phyloP scores from a whole-genome alignment of 2,888 invertebrate genomes.

The Trimorus sp. region DNA sequence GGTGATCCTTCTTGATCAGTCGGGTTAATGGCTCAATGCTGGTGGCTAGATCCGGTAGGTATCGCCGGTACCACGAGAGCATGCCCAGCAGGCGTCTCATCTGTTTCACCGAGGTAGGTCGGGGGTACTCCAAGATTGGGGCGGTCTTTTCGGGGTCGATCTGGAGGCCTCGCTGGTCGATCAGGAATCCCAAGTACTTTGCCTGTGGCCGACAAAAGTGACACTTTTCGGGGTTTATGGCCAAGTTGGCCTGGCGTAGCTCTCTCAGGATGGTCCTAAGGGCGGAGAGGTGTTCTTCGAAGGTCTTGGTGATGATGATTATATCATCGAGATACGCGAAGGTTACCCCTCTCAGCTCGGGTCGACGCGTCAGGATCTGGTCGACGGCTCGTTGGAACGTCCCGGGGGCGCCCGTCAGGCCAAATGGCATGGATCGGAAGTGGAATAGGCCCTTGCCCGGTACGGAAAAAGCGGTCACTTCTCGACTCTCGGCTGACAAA shows the following conservation, averaged over 20 bases:
- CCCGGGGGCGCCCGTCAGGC: slow-evolving; percentile 55
- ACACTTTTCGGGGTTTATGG: slow-evolving; percentile 45
- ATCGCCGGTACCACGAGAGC: slow-evolving; percentile 71
- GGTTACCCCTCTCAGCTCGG: slow-evolving; percentile 58
- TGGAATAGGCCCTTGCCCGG: slow-evolving; percentile 15
- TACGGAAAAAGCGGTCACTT: slow-evolving; percentile 61
- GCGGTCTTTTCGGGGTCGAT: slow-evolving; percentile 61
- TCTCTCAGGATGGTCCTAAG: slow-evolving; percentile 30
- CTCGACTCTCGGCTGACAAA: slow-evolving; percentile 37
- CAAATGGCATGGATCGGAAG: slow-evolving; percentile 28
- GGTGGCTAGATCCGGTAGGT: slow-evolving; percentile 66
- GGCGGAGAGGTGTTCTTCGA: slow-evolving; percentile 58
- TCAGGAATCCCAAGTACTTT: slow-evolving; percentile 71
- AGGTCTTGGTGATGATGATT: slow-evolving; percentile 61
- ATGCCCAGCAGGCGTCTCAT: slow-evolving; percentile 61
- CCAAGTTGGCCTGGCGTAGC: slow-evolving; percentile 31
- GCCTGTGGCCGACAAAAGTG: slow-evolving; percentile 51
- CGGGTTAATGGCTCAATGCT: slow-evolving; percentile 62
- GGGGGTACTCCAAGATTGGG: background rate
- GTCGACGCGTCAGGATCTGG: slow-evolving; percentile 30
- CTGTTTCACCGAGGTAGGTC: too few relatives aligned
- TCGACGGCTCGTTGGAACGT: slow-evolving; percentile 67
- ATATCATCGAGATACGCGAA: slow-evolving; percentile 40
- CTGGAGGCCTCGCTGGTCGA: slow-evolving; percentile 67
- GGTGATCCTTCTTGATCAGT: slow-evolving; percentile 36